Evolutionary conservation across 2,888 invertebrate genomes (phyloP), one percentile per base, ranked within the genome.

Genomic region (Tetragnatha montana): DNA sequence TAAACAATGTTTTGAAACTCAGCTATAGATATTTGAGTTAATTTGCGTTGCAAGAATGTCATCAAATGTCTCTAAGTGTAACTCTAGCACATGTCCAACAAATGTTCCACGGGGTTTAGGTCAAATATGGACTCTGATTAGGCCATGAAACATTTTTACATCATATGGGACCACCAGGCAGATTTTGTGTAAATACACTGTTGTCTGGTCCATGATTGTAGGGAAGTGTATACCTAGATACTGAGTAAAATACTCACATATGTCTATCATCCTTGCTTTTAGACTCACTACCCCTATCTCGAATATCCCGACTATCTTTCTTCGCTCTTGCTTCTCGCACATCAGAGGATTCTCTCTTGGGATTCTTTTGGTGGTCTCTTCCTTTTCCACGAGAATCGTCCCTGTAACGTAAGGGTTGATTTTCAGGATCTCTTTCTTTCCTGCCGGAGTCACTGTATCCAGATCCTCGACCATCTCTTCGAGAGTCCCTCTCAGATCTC

Each of bases 401-500:
- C 68, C 88, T 84, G 60, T 88, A 87, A 47, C 88, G 80, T n/a
- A 85, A 51, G 19, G 73, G 70, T 49, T 84, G 80, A 71, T 60
- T 84, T 8, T 90, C 87, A 6, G 10, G 10, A 8, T 84, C 90
- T 49, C 83, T 51, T 88, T 80, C 92, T 91, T 89, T 92, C 91
- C 76, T 92, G 91, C 47, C 91, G 86, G 76, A 89, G 7, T 68
- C 79, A 22, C 74, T 81, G 8, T 17, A 50, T 22, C 78, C 73
- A 0, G 82, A 80, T 22, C 86, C 10, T 69, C 90, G 84, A n/a
- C 85, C 70, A 47, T 91, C 87, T 50, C 91, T 68, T 0, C 91
- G 70, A 75, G 87, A 83, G 49, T 35, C 90, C 73, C 92, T 91
- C 74, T 92, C 92, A 21, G 85, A 83, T 84, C 35, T 35, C 35